Evolutionary conservation across 2,113 vertebrate genomes (phyloP).

Genomic region (Uropsilus gracilis): DNA sequence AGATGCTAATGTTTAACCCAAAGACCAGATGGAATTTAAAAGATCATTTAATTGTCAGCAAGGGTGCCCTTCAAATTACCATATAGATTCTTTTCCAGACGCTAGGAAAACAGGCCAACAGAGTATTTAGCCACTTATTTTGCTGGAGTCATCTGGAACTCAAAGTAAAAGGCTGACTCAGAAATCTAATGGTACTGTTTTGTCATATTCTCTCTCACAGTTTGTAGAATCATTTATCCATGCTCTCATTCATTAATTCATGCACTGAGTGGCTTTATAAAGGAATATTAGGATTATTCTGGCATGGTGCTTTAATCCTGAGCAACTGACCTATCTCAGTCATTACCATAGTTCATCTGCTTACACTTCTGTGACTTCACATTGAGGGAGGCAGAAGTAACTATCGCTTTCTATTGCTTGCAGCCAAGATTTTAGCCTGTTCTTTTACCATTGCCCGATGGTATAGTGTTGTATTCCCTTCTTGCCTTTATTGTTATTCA

Average conservation of each 20-base stretch:
- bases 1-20: not conserved
- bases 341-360: not conserved
- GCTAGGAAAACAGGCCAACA: not conserved
- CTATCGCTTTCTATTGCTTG: not conserved
- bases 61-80: not conserved
- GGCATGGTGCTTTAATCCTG: fast-evolving
- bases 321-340: not conserved
- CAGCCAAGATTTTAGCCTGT: not conserved
- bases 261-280: not conserved
- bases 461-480: not conserved
- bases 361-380: not conserved
- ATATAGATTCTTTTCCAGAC: not conserved
- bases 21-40: not conserved
- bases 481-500: not conserved
- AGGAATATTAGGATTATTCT: not conserved
- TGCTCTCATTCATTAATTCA: not conserved
- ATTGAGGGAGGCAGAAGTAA: not conserved
- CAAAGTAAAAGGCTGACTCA: not conserved
- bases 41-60: not conserved
- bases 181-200: not conserved
- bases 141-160: not conserved
- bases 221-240: not conserved
- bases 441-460: not conserved
- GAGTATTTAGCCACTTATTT: conserved; percentile 23
- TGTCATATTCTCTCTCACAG: not conserved